Evolutionary conservation across 2,888 invertebrate species (phyloP), one percentile per base, ranked within the genome.

Genomic region (Teleiodes luculella): DNA sequence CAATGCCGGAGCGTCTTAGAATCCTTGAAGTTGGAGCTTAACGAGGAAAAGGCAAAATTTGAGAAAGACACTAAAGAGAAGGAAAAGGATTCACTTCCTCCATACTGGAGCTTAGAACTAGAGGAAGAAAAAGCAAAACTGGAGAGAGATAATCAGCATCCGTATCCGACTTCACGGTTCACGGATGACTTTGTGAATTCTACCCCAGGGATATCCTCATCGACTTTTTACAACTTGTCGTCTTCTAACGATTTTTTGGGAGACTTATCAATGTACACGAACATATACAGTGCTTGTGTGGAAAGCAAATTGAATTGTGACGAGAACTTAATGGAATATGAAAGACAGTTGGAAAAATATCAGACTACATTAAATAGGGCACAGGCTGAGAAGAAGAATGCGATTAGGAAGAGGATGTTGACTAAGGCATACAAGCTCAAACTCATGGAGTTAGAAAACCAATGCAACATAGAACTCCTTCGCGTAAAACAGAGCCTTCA

Each of bases 401-500:
- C 85, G 10, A 86, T 87, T 33, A 73, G 84, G 57, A 87, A 83
- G 64, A 82, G 87, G 69, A 88, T 88, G 86, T 65, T 90, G 20
- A 71, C 85, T n/a, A 89, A 88, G 68, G 87, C 85, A 50, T 88
- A 78, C 57, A 79, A 76, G 56, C 61, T 89, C 7, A 90, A 87
- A 60, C 71, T 88, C 41, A 63, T 88, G 58, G 89, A 88, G 68
- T 80, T 89, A 16, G 89, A 90, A 72, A 89, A 89, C 60, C 88
- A 89, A 67, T 88, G 88, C 59, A 89, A 88, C 57, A 81, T 87
- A 57, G 88, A 89, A 59, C 59, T 89, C 36, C 70, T 88, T 45
- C 74, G 86, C 16, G 82, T 88, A 14, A 87, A 89, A 57, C 89
- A 89, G 68, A 88, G 82, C 55, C 62, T 88, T n/a, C 85, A 87